These are phyloP conservation scores for Oscheius onirici DNA, from an alignment of 2,888 invertebrate genomes.

Conservation along the genomic window DNA sequence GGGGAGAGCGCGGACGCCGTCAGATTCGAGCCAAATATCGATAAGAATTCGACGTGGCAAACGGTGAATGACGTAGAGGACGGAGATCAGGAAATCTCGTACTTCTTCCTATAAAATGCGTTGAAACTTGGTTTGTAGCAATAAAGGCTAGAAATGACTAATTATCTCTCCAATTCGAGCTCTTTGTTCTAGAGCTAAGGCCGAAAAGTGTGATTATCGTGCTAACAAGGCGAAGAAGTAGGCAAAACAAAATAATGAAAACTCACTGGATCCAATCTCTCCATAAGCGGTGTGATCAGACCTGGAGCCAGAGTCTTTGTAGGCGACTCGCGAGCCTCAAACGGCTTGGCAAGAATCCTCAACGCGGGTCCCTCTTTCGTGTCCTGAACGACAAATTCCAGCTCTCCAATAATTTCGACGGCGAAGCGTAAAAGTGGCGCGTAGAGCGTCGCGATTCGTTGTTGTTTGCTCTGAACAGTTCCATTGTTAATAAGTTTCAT, in stretches of 20 bases:
- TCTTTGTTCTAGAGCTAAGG: too few species aligned
- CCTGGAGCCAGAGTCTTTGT: background rate
- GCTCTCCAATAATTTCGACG: conserved; percentile 85
- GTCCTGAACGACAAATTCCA: conserved; percentile 71
- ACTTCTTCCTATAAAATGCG: conserved; percentile 72
- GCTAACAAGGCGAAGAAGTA: background rate
- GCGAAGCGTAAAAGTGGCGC: conserved; percentile 89
- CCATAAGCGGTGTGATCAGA: conserved; percentile 54
- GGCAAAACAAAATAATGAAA: background rate
- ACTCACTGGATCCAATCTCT: conserved; percentile 61
- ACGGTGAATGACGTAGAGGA: conserved; percentile 88
- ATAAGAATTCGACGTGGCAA: conserved; percentile 78
- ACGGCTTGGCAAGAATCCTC: conserved; percentile 12
- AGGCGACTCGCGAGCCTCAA: conserved; percentile 15
- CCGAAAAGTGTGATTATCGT: too few species aligned
- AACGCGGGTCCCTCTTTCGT: conserved; percentile 7
- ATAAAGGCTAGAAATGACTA: too few species aligned
- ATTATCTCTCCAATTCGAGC: too few species aligned
- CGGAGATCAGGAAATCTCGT: conserved; percentile 73
- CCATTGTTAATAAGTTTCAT: too few species aligned
- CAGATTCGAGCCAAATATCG: conserved; percentile 52
- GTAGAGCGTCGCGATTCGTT: conserved; percentile 86
- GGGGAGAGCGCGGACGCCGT: conserved; percentile 45
- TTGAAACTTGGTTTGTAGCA: too few species aligned
- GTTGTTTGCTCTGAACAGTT: conserved; percentile 61